Percentiles rank a stretch among this genome's conserved stretches.
Conservation (phyloP, 1,140 invertebrate genomes). For the Neomicropteryx cornuta region DNA sequence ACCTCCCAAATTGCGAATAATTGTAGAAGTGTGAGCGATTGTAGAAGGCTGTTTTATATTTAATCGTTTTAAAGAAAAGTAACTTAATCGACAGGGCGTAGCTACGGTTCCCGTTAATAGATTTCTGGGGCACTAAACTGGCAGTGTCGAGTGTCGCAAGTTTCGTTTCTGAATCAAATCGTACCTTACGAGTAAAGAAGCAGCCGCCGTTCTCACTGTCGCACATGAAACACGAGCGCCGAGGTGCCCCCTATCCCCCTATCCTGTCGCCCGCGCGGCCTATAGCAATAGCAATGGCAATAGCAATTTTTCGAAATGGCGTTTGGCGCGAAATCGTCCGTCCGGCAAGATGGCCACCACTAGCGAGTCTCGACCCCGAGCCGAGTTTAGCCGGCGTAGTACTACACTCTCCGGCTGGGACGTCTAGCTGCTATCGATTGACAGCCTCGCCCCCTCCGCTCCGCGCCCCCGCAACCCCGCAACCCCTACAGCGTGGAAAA, state of each 20-base stretch:
- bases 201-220: slow-evolving; percentile 55
- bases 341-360: background rate
- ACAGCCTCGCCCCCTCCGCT: slow-evolving; percentile 2
- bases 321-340: background rate
- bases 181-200: slow-evolving; percentile 56
- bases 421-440: slow-evolving; percentile 14
- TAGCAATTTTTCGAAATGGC: too few species aligned
- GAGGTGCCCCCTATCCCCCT: slow-evolving; percentile 29
- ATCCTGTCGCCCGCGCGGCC: slow-evolving; percentile 19
- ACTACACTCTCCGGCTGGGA: background rate
- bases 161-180: too few species aligned
- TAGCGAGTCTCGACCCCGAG: slow-evolving; percentile 7
- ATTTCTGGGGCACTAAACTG: too few species aligned
- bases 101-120: too few species aligned
- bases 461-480: slow-evolving; percentile 5
- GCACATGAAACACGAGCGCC: slow-evolving; percentile 53
- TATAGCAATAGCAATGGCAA: too few species aligned
- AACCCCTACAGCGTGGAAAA: too few species aligned
- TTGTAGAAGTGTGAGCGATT: too few species aligned
- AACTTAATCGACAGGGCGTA: too few species aligned
- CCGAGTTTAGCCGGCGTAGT: background rate
- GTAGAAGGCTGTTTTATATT: too few species aligned
- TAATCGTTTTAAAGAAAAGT: too few species aligned
- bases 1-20: too few species aligned
- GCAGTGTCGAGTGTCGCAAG: too few species aligned